A percentile compares a stretch with the other conserved stretches of the same genome.
These are phyloP conservation scores for Eidolon helvum DNA, from an alignment of 2,113 vertebrate genomes.

Conservation along the genomic window DNA sequence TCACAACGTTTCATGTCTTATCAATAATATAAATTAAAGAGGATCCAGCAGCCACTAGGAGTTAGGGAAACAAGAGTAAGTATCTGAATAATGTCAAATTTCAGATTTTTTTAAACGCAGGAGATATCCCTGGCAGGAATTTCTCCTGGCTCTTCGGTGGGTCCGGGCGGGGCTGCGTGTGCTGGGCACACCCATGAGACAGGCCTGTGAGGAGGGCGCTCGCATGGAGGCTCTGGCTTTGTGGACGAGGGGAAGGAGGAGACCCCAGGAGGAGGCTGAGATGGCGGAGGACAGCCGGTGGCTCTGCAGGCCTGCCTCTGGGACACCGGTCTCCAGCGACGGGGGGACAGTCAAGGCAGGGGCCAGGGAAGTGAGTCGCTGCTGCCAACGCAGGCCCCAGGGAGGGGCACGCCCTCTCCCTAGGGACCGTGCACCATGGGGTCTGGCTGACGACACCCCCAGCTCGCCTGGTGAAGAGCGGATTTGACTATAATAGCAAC, in stretches of 20 bases:
- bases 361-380: rapidly evolving
- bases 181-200: not conserved
- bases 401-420: not conserved
- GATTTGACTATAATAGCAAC: not conserved
- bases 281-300: not conserved
- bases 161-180: not conserved
- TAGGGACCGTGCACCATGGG: not conserved
- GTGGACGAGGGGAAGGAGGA: not conserved
- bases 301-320: not conserved
- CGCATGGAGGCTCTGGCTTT: not conserved
- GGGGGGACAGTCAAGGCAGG: no score
- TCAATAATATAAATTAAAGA: not conserved
- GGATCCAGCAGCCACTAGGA: not conserved
- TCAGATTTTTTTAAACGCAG: no score
- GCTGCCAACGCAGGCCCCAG: not conserved
- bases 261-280: not conserved
- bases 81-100: not conserved
- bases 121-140: not conserved
- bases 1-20: not conserved
- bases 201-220: not conserved
- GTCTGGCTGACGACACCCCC: not conserved
- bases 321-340: not conserved
- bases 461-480: not conserved
- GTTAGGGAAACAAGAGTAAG: not conserved
- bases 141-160: not conserved